Evolutionary conservation across 2,113 vertebrate genomes (phyloP).

Genomic region (Nycticryphes semicollaris): DNA sequence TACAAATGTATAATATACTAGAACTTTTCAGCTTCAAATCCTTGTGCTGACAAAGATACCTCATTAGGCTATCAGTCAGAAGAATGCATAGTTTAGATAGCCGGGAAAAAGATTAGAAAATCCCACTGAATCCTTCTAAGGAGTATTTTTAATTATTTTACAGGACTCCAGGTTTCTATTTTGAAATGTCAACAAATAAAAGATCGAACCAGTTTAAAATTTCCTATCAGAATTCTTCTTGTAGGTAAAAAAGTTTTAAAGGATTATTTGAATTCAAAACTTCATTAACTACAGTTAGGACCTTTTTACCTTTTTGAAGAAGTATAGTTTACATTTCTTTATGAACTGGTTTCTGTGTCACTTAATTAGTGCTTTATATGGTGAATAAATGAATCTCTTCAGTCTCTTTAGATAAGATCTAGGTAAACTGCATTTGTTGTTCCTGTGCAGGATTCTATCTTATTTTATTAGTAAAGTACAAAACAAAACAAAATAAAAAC

Average conservation of each 20-base stretch:
- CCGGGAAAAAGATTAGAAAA: background rate
- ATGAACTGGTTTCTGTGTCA: background rate
- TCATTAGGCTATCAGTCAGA: background rate
- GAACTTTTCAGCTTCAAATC: background rate
- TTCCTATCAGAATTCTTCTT: background rate
- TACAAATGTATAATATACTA: background rate
- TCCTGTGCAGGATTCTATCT: background rate
- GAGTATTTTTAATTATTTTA: background rate
- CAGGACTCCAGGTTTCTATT: background rate
- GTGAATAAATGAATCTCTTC: background rate
- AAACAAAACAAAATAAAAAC: too few relatives aligned
- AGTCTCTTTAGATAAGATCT: background rate
- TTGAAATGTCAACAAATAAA: background rate
- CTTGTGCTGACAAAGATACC: background rate
- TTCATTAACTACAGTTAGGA: background rate
- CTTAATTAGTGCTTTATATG: background rate
- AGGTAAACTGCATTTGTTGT: background rate
- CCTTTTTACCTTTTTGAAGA: background rate
- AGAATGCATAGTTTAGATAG: background rate
- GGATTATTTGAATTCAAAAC: background rate
- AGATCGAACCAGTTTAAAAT: background rate
- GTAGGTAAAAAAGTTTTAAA: background rate
- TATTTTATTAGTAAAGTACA: slow-evolving; percentile 40
- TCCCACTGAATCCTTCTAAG: background rate
- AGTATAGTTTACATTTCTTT: background rate